Evolutionary conservation across 53 echinoderm and acorn worm genomes (phyloP), one percentile per base, ranked within the genome.

Genomic region (Arbacia lixula): DNA sequence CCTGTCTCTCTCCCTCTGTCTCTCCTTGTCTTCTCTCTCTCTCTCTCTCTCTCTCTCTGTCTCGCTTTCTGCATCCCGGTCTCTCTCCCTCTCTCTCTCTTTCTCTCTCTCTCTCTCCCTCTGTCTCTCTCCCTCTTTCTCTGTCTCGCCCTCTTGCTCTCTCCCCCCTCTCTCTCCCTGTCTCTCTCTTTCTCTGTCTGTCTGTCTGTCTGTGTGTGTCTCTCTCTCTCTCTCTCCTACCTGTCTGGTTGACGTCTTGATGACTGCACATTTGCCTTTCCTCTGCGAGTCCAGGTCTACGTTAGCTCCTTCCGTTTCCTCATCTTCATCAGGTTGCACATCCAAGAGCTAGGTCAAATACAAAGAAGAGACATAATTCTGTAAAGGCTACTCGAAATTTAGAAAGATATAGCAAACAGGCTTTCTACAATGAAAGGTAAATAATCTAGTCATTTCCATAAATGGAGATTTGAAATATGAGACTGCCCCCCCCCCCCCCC

Each of bases 201-300:
- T n/a, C n/a, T n/a, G n/a, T n/a, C n/a, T n/a, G n/a, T n/a, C n/a
- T n/a, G n/a, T n/a, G n/a, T n/a, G n/a, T 55, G 4, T 25, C 24
- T 55, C 3, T 55, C n/a, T 3, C 4, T 55, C 55, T 11, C 12
- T 58, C 14, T 8, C 29, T 2, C 80, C 32, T 81, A 96, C 97
- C 90, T 98, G 98, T 98, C 98, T 94, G 30, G 98, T 98, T n/a
- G 98, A 98, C 22, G 98, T 98, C 53, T 98, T 98, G 71, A 98
- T 98, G 83, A 98, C 98, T 24, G 98, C 98, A 81, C 94, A 94
- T 76, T 98, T 94, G 78, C 98, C 98, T 77, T 98, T 98, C 20
- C 98, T 84, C 72, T 98, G 98, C 21, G 98, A 98, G 81, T 98
- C 98, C 28, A 98, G 86, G 67, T 98, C 98, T 25, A 98, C 98